Conservation (phyloP, 2,888 invertebrate species). For the Nomada ruficornis region DNA sequence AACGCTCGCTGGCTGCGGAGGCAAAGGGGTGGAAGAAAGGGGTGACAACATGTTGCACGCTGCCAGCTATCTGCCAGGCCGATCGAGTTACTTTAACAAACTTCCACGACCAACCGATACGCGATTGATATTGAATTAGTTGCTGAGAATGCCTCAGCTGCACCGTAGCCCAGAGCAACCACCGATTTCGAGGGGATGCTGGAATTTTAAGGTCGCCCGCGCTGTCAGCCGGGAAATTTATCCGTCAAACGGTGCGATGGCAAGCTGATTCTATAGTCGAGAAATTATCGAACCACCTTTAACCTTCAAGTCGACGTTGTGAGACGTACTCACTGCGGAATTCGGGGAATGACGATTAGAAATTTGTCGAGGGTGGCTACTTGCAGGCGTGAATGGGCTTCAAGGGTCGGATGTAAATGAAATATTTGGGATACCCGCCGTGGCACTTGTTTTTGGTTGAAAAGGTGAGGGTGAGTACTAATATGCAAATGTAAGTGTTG, state of each 20-base stretch:
- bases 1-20: not conserved
- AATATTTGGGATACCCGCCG: not conserved
- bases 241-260: conserved; percentile 7
- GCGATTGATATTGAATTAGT: conserved; percentile 67
- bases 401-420: not conserved
- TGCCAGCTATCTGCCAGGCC: conserved; percentile 33
- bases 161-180: conserved; percentile 29
- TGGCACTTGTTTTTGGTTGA: not conserved
- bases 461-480: not conserved
- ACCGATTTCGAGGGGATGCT: conserved; percentile 31
- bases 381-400: not conserved
- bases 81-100: conserved; percentile 55
- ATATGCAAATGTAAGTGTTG: too few relatives aligned
- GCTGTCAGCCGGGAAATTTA: conserved; percentile 27
- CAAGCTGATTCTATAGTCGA: not conserved
- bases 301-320: too few relatives aligned
- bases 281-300: too few relatives aligned
- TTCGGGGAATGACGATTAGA: not conserved
- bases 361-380: not conserved
- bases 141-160: conserved; percentile 53
- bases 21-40: conserved; percentile 28
- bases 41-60: conserved; percentile 56
- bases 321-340: not conserved
- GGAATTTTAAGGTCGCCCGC: conserved; percentile 40
- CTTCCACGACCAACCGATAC: conserved; percentile 48